These are phyloP conservation scores for Amphibalanus amphitrite DNA, from an alignment of 1,140 invertebrate genomes.

Conservation along the genomic window DNA sequence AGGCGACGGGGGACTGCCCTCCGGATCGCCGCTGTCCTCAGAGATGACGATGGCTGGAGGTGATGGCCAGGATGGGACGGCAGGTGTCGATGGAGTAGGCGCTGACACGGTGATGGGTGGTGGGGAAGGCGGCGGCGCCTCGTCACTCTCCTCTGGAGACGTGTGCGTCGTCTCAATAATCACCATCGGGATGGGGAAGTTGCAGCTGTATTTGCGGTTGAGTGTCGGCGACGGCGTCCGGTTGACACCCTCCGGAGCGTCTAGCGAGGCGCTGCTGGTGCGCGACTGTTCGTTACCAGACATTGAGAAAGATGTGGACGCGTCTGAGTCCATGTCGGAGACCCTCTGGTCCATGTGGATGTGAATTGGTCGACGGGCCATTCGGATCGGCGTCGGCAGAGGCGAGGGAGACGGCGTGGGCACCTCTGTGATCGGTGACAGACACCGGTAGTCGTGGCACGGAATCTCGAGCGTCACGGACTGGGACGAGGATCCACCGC, in stretches of 20 bases:
- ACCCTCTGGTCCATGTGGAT: slow-evolving; percentile 14
- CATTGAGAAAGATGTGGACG: slow-evolving; percentile 11
- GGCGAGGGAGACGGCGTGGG: slow-evolving; percentile 49
- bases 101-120: slow-evolving; percentile 8
- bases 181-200: slow-evolving; percentile 10
- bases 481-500: neutral
- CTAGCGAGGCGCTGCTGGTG: slow-evolving; percentile 6
- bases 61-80: slow-evolving; percentile 12
- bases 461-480: slow-evolving; percentile 37
- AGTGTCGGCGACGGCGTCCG: slow-evolving; percentile 13
- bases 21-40: slow-evolving; percentile 19
- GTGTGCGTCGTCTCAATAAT: slow-evolving; percentile 6
- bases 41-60: slow-evolving; percentile 19
- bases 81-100: slow-evolving; percentile 10
- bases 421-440: slow-evolving; percentile 51
- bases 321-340: slow-evolving; percentile 16
- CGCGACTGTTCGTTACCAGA: slow-evolving; percentile 7
- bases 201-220: slow-evolving; percentile 1
- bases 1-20: slow-evolving; percentile 18
- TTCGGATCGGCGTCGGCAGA: slow-evolving; percentile 37
- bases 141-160: slow-evolving; percentile 9
- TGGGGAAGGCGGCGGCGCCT: slow-evolving; percentile 13
- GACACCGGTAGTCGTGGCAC: slow-evolving; percentile 41
- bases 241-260: slow-evolving; percentile 9
- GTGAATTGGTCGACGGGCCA: slow-evolving; percentile 15